phyloP scores from a whole-genome alignment of 2,797 vertebrate species.

The Nyctibius grandis region DNA sequence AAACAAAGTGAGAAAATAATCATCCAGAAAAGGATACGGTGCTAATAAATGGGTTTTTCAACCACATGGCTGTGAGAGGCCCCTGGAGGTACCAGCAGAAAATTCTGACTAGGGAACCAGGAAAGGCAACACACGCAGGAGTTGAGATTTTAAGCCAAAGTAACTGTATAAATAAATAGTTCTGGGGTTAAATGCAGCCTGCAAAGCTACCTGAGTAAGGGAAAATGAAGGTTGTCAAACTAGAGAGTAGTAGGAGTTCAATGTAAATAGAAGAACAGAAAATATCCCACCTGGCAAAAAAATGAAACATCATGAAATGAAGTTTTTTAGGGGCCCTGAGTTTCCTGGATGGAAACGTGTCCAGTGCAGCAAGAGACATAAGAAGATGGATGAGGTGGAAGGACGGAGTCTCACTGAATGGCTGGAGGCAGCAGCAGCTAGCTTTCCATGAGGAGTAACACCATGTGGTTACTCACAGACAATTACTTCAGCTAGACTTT shows the following conservation, averaged over 20 bases:
- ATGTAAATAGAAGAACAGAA: slow-evolving; percentile 29
- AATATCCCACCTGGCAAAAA: slow-evolving; percentile 33
- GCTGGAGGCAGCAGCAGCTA: slow-evolving; percentile 12
- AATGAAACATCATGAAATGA: slow-evolving; percentile 1
- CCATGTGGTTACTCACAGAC: not conserved
- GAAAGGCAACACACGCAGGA: not conserved
- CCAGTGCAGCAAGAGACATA: not conserved
- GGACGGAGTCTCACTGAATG: not conserved
- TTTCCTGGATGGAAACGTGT: slow-evolving; percentile 47
- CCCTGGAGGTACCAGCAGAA: not conserved
- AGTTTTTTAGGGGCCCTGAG: slow-evolving; percentile 14
- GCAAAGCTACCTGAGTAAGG: slow-evolving; percentile 8
- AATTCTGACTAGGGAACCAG: not conserved
- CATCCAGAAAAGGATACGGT: not conserved
- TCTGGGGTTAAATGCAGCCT: not conserved
- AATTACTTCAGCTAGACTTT: not conserved
- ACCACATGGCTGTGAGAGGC: not conserved
- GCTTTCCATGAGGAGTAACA: not conserved
- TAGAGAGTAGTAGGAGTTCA: not conserved
- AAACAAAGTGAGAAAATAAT: not conserved
- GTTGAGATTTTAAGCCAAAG: not conserved
- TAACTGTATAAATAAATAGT: slow-evolving; percentile 10
- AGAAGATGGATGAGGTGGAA: slow-evolving; percentile 48
- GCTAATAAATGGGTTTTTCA: not conserved
- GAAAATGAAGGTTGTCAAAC: not conserved